Conservation (phyloP, 2,797 vertebrate species). For the Otus scops region DNA sequence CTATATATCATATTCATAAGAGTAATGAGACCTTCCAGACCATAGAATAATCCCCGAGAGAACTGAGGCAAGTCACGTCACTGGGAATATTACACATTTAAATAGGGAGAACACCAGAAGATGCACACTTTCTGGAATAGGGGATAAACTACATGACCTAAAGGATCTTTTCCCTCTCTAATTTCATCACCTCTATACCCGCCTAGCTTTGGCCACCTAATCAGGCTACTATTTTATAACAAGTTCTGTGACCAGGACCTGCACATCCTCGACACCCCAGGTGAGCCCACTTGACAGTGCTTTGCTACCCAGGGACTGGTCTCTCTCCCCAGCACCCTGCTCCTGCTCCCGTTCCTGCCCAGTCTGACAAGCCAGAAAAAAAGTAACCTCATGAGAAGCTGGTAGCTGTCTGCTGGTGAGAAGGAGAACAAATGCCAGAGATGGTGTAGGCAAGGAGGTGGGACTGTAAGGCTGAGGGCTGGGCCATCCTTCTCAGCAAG, state of each 20-base stretch:
- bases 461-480: not conserved
- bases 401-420: not conserved
- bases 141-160: not conserved
- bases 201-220: not conserved
- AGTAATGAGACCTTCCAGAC: not conserved
- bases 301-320: not conserved
- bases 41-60: not conserved
- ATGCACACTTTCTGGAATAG: not conserved
- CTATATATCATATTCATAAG: not conserved
- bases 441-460: not conserved
- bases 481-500: not conserved
- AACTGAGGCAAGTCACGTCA: not conserved
- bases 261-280: not conserved
- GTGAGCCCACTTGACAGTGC: not conserved
- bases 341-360: not conserved
- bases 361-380: not conserved
- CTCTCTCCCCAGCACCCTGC: not conserved
- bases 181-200: not conserved
- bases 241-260: not conserved
- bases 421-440: not conserved
- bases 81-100: not conserved
- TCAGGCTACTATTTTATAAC: not conserved
- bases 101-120: not conserved
- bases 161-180: not conserved
- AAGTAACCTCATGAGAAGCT: not conserved